A percentile compares a stretch with the other conserved stretches of the same genome.
phyloP scores from a whole-genome alignment of 2,888 invertebrate species.

The Chaetogeoica ovagalla region DNA sequence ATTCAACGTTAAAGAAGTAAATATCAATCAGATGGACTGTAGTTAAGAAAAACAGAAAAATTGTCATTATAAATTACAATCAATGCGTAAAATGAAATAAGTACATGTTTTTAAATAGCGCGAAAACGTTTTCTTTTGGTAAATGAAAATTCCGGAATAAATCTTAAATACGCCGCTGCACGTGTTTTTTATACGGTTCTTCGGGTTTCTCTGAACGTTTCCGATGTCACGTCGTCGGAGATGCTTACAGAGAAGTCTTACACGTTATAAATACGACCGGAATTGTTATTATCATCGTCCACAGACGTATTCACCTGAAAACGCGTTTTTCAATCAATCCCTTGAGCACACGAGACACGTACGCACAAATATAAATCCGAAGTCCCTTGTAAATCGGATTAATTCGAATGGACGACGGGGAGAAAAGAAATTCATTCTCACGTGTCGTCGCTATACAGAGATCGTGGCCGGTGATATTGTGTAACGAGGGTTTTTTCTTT shows the following conservation, averaged over 20 bases:
- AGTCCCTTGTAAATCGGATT: constrained; percentile 40
- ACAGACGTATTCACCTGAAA: not conserved
- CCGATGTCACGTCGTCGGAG: not conserved
- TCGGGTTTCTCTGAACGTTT: constrained; percentile 1
- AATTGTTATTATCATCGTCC: not conserved
- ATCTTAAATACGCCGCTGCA: no score
- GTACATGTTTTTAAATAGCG: no score
- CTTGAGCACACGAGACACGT: not conserved
- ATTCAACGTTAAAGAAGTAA: no score
- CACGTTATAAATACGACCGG: not conserved
- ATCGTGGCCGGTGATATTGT: not conserved
- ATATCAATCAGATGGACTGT: no score
- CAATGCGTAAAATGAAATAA: no score
- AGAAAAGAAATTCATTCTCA: not conserved
- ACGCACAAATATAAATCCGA: not conserved
- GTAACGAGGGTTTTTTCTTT: not conserved
- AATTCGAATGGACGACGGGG: constrained; percentile 7
- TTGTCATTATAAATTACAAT: no score
- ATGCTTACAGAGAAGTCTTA: constrained; percentile 4
- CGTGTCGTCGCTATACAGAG: not conserved
- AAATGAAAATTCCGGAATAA: no score
- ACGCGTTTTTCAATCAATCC: no score
- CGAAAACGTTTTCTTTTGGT: no score
- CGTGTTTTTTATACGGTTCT: not conserved
- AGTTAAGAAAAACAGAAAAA: no score